These are phyloP conservation scores for Seriola dumerili DNA, from an alignment of 2,113 vertebrate genomes.

Conservation along the genomic window DNA sequence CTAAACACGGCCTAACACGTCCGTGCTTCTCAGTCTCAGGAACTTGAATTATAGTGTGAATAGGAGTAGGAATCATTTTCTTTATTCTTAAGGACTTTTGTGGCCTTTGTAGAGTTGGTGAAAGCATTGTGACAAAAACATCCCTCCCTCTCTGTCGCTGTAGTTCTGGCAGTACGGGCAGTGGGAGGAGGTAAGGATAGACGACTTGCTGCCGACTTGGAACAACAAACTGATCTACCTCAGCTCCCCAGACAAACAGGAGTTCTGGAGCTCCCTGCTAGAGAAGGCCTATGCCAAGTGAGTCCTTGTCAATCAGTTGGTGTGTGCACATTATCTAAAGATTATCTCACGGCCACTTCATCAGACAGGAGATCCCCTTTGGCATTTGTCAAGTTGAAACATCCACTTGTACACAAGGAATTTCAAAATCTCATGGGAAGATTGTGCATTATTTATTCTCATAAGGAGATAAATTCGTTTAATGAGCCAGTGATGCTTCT, in stretches of 20 bases:
- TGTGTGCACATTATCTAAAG: background rate
- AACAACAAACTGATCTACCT: constrained; percentile 76
- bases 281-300: constrained; percentile 88
- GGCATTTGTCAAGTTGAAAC: no score
- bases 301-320: constrained; percentile 39
- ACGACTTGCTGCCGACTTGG: constrained; percentile 81
- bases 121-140: background rate
- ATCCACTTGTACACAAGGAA: no score
- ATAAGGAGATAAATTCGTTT: no score
- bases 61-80: background rate
- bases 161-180: constrained; percentile 87
- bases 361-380: no score
- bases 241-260: constrained; percentile 66
- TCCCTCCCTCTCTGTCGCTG: background rate
- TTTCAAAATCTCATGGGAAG: no score
- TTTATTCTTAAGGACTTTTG: no score
- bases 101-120: background rate
- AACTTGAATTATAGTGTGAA: background rate
- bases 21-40: no score
- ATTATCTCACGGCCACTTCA: no score
- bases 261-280: constrained; percentile 86
- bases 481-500: no score
- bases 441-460: no score
- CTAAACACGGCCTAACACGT: background rate
- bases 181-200: constrained; percentile 82